Evolutionary conservation across 2,797 vertebrate species (phyloP).

Genomic region (Mormyrops attenuatus): DNA sequence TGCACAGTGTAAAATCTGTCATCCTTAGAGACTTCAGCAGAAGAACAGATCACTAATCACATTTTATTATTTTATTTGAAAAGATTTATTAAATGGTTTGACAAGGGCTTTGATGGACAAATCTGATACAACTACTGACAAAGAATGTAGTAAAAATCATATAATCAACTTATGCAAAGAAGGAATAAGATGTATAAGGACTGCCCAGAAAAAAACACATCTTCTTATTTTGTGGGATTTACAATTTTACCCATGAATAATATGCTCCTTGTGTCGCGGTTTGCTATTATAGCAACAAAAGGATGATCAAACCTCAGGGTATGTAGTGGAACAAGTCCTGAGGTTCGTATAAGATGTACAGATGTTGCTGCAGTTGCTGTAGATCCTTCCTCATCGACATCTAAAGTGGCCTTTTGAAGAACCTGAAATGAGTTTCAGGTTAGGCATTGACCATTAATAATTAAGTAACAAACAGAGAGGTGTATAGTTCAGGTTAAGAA

Average conservation of each 20-base stretch:
- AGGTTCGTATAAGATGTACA: conserved; percentile 43
- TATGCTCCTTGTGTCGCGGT: conserved; percentile 48
- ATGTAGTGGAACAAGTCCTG: conserved; percentile 42
- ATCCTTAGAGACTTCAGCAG: neutral
- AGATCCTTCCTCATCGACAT: conserved; percentile 58
- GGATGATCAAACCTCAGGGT: conserved; percentile 53
- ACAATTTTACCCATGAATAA: conserved; percentile 33
- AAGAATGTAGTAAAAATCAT: neutral
- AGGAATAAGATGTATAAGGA: neutral
- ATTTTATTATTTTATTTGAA: neutral
- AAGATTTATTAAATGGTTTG: neutral
- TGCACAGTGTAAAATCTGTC: neutral
- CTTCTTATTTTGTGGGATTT: conserved; percentile 21
- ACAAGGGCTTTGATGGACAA: neutral
- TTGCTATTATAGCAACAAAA: conserved; percentile 60
- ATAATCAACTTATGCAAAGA: neutral
- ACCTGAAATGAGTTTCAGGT: conserved; percentile 25
- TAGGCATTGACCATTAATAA: neutral
- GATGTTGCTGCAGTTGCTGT: conserved; percentile 48
- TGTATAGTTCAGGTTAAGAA: neutral
- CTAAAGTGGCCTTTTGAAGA: conserved; percentile 57
- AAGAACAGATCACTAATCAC: neutral
- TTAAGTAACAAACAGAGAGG: neutral
- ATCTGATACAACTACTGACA: neutral
- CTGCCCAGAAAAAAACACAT: neutral